Evolutionary conservation across 2,113 vertebrate genomes (phyloP).

Genomic region (mouse (Mus musculus)): DNA sequence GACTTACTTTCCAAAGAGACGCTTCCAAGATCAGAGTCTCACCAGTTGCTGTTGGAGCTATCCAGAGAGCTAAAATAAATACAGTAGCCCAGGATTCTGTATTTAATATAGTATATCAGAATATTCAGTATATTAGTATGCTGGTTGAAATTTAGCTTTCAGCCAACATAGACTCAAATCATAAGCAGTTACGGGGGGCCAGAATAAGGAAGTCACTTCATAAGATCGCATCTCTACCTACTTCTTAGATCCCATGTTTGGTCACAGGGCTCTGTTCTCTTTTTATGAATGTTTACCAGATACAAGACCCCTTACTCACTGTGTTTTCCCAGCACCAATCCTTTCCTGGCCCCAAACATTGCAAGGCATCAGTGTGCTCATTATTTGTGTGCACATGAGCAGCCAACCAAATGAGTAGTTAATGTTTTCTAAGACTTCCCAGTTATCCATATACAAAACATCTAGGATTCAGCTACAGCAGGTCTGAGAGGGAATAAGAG

Average conservation of each 20-base stretch:
- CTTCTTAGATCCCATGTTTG: not conserved
- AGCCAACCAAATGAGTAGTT: constrained; percentile 53
- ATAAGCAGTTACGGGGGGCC: not conserved
- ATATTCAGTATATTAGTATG: not conserved
- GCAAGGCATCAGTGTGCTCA: not conserved
- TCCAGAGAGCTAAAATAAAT: not conserved
- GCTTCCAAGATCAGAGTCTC: not conserved
- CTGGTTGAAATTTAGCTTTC: not conserved
- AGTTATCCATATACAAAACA: constrained; percentile 61
- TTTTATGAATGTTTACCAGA: constrained; percentile 39
- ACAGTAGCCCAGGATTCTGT: not conserved
- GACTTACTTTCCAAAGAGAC: not conserved
- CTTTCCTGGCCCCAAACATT: constrained; percentile 28
- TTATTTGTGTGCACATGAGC: constrained; percentile 52
- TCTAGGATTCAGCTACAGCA: constrained; percentile 29
- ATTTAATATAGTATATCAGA: too few species aligned
- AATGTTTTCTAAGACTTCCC: constrained; percentile 55
- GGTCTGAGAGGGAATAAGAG: not conserved
- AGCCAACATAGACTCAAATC: not conserved
- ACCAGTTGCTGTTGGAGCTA: not conserved
- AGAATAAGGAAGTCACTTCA: constrained; percentile 3
- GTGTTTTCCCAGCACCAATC: constrained; percentile 47
- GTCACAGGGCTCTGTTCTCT: not conserved
- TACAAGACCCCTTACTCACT: not conserved
- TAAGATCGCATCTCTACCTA: not conserved